Evolutionary conservation across 2,113 vertebrate species (phyloP).

Genomic region (Sinocyclocheilus anshuiensis): DNA sequence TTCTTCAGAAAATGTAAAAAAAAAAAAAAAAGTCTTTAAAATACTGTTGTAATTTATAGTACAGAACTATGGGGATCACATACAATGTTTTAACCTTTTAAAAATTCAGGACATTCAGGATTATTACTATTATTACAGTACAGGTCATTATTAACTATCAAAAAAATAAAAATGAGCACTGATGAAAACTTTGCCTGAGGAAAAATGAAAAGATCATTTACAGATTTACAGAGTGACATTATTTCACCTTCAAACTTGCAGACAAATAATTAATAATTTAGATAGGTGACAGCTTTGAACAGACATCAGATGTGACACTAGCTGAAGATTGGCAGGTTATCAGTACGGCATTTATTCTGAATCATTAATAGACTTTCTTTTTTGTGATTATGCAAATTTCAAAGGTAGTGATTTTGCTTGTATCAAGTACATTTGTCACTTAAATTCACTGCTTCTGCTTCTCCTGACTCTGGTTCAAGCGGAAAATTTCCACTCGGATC

Average conservation of each 20-base stretch:
- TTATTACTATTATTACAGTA: neutral
- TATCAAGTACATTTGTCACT: constrained; percentile 55
- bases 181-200: neutral
- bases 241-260: neutral
- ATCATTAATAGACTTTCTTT: neutral
- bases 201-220: neutral
- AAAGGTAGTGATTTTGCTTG: neutral
- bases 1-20: neutral
- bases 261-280: neutral
- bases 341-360: neutral
- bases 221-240: neutral
- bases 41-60: neutral
- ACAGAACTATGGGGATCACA: neutral
- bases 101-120: neutral
- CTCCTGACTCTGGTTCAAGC: too few species aligned
- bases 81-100: neutral
- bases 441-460: neutral
- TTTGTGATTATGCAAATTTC: neutral
- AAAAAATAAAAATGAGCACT: neutral
- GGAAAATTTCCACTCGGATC: too few species aligned
- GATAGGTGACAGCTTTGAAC: neutral
- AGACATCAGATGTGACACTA: neutral
- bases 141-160: neutral
- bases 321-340: neutral
- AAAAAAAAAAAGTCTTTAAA: neutral